These are phyloP conservation scores for Anthopleura xanthogrammica DNA, from an alignment of 92 coral and sea anemone species.

Conservation along the genomic window DNA sequence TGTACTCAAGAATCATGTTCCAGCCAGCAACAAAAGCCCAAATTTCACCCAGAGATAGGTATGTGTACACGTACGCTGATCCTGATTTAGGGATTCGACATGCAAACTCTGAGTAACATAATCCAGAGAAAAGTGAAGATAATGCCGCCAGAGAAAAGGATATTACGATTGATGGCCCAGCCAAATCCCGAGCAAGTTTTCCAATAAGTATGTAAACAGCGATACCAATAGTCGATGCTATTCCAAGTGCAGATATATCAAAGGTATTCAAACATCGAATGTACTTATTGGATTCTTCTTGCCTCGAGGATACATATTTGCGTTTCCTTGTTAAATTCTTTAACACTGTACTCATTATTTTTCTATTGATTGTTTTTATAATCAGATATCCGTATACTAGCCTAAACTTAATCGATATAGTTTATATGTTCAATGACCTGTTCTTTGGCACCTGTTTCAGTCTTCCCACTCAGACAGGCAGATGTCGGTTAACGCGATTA, in stretches of 20 bases:
- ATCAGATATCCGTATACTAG: too few species aligned
- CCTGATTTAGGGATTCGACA: constrained; percentile 93
- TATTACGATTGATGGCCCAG: constrained; percentile 88
- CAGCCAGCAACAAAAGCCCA: constrained; percentile 93
- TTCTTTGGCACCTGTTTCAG: too few species aligned
- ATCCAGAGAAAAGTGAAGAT: constrained; percentile 81
- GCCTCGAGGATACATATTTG: background rate
- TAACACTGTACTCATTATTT: background rate
- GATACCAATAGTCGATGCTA: constrained; percentile 70
- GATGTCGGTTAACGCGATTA: too few species aligned
- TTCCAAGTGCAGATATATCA: constrained; percentile 73
- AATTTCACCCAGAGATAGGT: constrained; percentile 80
- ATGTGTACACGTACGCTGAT: constrained; percentile 85
- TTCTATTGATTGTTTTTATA: too few species aligned
- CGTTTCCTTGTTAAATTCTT: background rate
- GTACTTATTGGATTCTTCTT: background rate
- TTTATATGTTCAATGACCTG: too few species aligned
- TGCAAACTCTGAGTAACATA: constrained; percentile 94
- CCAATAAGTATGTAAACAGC: constrained; percentile 86
- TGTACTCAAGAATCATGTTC: constrained; percentile 83
- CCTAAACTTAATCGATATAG: too few species aligned
- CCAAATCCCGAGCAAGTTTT: constrained; percentile 74
- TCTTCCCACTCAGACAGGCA: too few species aligned
- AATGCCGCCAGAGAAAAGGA: constrained; percentile 74
- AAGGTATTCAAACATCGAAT: constrained; percentile 51